These are phyloP conservation scores for Melanostigma gelatinosum DNA, from an alignment of 2,113 vertebrate species.

Conservation along the genomic window DNA sequence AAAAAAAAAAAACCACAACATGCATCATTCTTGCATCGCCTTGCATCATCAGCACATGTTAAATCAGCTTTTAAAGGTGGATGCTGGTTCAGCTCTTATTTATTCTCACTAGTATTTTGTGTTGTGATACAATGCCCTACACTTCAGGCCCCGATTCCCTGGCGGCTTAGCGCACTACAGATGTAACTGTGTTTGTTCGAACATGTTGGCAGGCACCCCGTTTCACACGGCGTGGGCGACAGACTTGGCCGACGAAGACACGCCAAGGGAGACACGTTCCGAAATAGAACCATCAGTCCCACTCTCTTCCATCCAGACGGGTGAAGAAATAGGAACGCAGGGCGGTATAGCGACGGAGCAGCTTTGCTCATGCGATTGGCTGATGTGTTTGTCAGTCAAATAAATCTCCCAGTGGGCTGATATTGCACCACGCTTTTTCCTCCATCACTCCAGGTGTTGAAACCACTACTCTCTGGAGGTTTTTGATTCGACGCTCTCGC, in stretches of 20 bases:
- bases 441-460: neutral
- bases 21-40: slow-evolving; percentile 17
- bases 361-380: slow-evolving; percentile 17
- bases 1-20: neutral
- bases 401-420: neutral
- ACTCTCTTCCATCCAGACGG: slow-evolving; percentile 55
- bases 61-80: slow-evolving; percentile 39
- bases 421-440: neutral
- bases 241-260: slow-evolving; percentile 71
- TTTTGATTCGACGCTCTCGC: slow-evolving; percentile 2
- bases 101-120: slow-evolving; percentile 61
- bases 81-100: slow-evolving; percentile 46
- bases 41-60: slow-evolving; percentile 40
- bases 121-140: slow-evolving; percentile 66
- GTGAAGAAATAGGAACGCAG: slow-evolving; percentile 38
- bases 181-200: slow-evolving; percentile 61
- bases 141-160: slow-evolving; percentile 62
- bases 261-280: slow-evolving; percentile 55
- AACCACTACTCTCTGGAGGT: neutral
- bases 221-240: slow-evolving; percentile 68
- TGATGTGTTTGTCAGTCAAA: slow-evolving; percentile 26
- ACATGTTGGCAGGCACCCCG: slow-evolving; percentile 64
- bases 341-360: slow-evolving; percentile 18
- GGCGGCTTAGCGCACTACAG: slow-evolving; percentile 55
- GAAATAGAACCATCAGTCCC: slow-evolving; percentile 69